These are phyloP conservation scores for Dorcus hopei DNA, from an alignment of 2,888 invertebrate genomes.

Conservation along the genomic window DNA sequence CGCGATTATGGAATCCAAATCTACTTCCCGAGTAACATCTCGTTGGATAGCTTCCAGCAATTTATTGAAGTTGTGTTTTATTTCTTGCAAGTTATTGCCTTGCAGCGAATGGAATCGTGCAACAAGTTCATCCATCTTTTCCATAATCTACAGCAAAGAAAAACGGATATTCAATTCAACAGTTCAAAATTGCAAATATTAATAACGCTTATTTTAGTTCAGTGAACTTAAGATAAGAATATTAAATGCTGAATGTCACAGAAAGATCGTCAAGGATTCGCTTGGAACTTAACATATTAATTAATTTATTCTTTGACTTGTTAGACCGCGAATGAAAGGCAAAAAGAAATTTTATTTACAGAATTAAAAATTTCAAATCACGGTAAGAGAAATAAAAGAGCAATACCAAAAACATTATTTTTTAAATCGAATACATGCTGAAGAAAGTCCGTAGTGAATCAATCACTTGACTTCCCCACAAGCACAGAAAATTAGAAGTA, in stretches of 20 bases:
- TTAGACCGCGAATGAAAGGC: too few species aligned
- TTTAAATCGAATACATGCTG: neutral
- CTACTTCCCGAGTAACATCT: neutral
- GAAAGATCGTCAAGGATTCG: too few species aligned
- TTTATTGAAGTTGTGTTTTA: slow-evolving; percentile 9
- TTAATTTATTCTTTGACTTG: too few species aligned
- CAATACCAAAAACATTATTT: neutral
- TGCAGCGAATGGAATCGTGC: slow-evolving; percentile 6
- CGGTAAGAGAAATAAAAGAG: neutral
- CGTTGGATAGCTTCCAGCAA: slow-evolving; percentile 4
- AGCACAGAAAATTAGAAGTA: too few species aligned
- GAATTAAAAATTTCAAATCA: neutral
- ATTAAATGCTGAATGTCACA: too few species aligned
- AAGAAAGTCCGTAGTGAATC: neutral
- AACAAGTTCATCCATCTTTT: slow-evolving; percentile 4
- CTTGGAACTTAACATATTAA: too few species aligned
- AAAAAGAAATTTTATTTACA: too few species aligned
- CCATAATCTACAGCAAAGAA: neutral
- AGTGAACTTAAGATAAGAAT: too few species aligned
- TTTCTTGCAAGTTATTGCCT: slow-evolving; percentile 8
- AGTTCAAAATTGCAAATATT: too few species aligned
- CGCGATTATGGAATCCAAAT: neutral
- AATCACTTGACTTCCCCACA: too few species aligned
- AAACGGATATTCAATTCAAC: too few species aligned
- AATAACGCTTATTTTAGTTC: too few species aligned